phyloP scores from a whole-genome alignment of 1,140 invertebrate genomes.

The Akabosia matsudoensis region DNA sequence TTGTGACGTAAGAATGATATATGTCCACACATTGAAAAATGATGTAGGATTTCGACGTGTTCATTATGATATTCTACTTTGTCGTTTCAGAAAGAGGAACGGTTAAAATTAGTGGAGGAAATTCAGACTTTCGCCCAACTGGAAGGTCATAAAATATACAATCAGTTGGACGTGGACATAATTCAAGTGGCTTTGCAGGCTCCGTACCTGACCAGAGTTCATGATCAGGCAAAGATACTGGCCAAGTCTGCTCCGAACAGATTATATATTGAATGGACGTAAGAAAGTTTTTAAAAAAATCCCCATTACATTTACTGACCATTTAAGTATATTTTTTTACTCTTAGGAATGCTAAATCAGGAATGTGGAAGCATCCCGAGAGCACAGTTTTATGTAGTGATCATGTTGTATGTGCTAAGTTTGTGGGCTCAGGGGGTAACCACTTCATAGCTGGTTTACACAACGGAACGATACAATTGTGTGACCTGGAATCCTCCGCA shows the following conservation, averaged over 20 bases:
- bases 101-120: constrained; percentile 37
- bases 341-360: constrained; percentile 25
- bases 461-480: constrained; percentile 45
- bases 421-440: constrained; percentile 33
- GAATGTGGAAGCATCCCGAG: constrained; percentile 35
- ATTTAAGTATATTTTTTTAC: background rate
- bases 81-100: constrained; percentile 26
- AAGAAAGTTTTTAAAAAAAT: constrained; percentile 2
- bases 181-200: constrained; percentile 48
- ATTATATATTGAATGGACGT: constrained; percentile 48
- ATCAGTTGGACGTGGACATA: constrained; percentile 45
- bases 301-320: background rate
- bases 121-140: constrained; percentile 45
- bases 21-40: no score
- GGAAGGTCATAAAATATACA: constrained; percentile 44
- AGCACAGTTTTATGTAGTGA: constrained; percentile 32
- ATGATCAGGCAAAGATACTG: constrained; percentile 40
- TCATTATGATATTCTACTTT: background rate
- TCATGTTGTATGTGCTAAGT: constrained; percentile 33
- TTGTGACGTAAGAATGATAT: constrained; percentile 44
- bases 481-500: constrained; percentile 43
- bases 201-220: constrained; percentile 42
- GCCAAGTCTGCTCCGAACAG: constrained; percentile 25
- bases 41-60: no score
- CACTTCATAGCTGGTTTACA: constrained; percentile 43